phyloP scores from a whole-genome alignment of 2,113 vertebrate species.

The Phylloscopus whistleri region DNA sequence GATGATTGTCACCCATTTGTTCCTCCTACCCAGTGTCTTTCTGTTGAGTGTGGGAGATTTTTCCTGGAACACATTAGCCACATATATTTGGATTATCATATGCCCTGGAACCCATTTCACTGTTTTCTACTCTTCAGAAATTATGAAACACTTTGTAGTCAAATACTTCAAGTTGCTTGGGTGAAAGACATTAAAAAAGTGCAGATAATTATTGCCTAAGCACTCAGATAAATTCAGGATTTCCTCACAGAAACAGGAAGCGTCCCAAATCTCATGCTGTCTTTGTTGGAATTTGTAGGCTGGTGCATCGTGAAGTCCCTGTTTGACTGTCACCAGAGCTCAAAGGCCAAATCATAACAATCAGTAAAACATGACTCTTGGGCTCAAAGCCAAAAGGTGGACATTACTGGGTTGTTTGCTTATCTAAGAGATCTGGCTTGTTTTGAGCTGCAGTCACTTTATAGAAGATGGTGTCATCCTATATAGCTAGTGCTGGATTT shows the following conservation, averaged over 20 bases:
- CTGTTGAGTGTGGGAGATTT: not conserved
- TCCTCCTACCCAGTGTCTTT: not conserved
- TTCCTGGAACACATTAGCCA: not conserved
- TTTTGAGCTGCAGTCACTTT: not conserved
- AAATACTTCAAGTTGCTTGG: not conserved
- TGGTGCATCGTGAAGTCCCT: not conserved
- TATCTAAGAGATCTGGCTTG: not conserved
- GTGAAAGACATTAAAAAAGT: not conserved
- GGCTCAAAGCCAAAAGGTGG: not conserved
- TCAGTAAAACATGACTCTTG: not conserved
- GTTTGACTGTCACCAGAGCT: not conserved
- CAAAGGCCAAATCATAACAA: not conserved
- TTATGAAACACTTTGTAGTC: not conserved
- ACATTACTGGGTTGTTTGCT: not conserved
- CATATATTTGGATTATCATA: not conserved
- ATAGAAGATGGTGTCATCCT: not conserved
- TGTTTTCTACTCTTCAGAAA: not conserved
- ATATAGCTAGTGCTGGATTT: not conserved
- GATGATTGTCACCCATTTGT: not conserved
- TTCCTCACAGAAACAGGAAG: not conserved
- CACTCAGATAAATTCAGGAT: not conserved
- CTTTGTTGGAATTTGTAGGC: not conserved
- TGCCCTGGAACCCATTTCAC: not conserved
- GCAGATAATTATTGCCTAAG: not conserved
- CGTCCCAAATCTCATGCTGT: not conserved